Conservation (phyloP, 2,797 vertebrate species). For the Coregonus suidteri region DNA sequence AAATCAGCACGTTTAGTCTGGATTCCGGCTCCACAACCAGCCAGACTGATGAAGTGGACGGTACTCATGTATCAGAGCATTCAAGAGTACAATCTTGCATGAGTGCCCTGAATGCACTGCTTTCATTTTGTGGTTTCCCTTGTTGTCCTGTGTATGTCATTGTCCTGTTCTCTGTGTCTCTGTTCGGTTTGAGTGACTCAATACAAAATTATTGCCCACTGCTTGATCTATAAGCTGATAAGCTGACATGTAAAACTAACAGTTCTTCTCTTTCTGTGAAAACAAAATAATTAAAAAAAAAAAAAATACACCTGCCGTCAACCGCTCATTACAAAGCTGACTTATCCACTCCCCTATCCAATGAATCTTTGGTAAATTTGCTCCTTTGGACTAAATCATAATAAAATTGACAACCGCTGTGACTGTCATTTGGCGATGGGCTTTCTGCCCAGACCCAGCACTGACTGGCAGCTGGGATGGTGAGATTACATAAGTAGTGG, state of each 20-base stretch:
- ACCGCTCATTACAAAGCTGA: too few relatives aligned
- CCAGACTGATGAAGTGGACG: conserved; percentile 51
- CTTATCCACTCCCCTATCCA: conserved; percentile 15
- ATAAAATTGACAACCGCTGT: conserved; percentile 40
- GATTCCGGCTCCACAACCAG: conserved; percentile 56
- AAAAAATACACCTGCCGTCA: too few relatives aligned
- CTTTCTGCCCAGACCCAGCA: conserved; percentile 23
- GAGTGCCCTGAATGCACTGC: conserved; percentile 52
- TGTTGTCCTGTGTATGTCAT: conserved; percentile 38
- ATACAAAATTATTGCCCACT: conserved; percentile 10
- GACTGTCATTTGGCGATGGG: conserved; percentile 34
- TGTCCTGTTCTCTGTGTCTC: conserved; percentile 24
- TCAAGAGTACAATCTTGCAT: conserved; percentile 65
- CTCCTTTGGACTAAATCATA: conserved; percentile 34
- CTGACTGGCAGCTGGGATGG: conserved; percentile 46
- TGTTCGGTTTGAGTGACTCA: conserved; percentile 11
- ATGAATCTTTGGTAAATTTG: conserved; percentile 41
- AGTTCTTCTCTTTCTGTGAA: too few relatives aligned
- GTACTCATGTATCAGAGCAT: conserved; percentile 66
- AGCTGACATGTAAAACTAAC: background rate
- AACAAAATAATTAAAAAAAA: too few relatives aligned
- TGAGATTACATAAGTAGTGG: conserved; percentile 46
- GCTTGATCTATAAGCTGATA: background rate
- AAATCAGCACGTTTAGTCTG: conserved; percentile 70
- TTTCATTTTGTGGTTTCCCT: conserved; percentile 26